A percentile compares a stretch with the other conserved stretches of the same genome.
phyloP scores from a whole-genome alignment of 2,113 vertebrate genomes.

The Xiphorhynchus elegans region DNA sequence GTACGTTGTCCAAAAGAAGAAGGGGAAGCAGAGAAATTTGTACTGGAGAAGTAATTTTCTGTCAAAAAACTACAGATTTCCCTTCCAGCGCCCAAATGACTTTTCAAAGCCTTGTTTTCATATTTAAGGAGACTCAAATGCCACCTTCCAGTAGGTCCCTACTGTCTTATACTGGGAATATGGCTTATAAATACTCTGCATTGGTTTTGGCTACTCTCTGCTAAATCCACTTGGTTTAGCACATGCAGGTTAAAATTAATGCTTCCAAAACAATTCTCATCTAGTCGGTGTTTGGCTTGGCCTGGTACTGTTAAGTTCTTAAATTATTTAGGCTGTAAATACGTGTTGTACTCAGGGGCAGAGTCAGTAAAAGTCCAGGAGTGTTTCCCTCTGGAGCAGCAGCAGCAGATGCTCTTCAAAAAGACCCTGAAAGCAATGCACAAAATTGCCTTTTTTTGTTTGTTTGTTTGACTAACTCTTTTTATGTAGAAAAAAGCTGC shows the following conservation, averaged over 20 bases:
- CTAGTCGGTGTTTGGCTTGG: neutral
- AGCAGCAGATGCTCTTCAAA: neutral
- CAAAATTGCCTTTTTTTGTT: no score
- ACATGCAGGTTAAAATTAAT: neutral
- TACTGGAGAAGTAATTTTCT: neutral
- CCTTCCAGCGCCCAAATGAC: neutral
- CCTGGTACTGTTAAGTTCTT: neutral
- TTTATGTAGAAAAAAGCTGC: neutral
- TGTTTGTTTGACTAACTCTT: neutral
- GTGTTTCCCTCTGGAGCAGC: neutral
- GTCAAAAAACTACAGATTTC: neutral
- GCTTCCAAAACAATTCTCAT: neutral
- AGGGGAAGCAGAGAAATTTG: neutral
- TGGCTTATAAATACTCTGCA: neutral
- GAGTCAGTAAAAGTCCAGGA: neutral
- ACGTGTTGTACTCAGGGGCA: neutral
- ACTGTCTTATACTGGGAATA: neutral
- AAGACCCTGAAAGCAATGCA: neutral
- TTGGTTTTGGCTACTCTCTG: neutral
- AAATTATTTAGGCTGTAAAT: neutral
- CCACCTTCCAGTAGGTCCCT: neutral
- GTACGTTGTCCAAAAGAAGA: neutral
- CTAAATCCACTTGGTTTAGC: neutral
- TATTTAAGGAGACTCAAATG: neutral
- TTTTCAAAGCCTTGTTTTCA: neutral